Evolutionary conservation across 2,888 invertebrate genomes (phyloP).

Genomic region (Tridacna gigas): DNA sequence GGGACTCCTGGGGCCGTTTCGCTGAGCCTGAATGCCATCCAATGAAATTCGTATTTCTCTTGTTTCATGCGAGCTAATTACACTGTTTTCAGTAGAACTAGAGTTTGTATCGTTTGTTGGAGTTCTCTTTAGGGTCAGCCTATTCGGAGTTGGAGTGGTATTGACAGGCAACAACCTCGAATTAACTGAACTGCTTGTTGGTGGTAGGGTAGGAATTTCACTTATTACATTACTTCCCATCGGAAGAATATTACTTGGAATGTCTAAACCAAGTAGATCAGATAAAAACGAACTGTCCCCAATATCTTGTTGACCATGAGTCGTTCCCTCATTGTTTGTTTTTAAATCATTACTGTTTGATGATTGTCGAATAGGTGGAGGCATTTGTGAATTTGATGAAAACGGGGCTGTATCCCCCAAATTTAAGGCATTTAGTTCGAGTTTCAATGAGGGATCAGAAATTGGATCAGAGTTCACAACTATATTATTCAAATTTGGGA

Average conservation of each 20-base stretch:
- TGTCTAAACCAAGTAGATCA: conserved; percentile 4
- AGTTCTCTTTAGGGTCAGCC: background rate
- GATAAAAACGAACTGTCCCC: conserved; percentile 13
- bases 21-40: background rate
- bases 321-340: background rate
- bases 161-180: background rate
- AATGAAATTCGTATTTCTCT: conserved; percentile 19
- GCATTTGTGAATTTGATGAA: background rate
- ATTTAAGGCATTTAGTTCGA: conserved; percentile 9
- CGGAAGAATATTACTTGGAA: background rate
- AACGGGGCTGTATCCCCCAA: conserved; percentile 8
- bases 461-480: background rate
- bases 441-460: background rate
- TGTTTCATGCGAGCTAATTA: background rate
- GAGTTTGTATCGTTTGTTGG: background rate
- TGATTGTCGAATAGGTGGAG: background rate
- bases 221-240: conserved; percentile 9
- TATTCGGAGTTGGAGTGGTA: background rate
- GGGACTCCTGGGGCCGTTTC: background rate
- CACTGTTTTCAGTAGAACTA: background rate
- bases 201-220: background rate
- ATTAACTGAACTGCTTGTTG: background rate
- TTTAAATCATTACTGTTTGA: background rate
- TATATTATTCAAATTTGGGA: background rate
- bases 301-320: background rate